Base-by-base conservation (phyloP, 1,140 invertebrate species). In the Eumeta japonica region DNA sequence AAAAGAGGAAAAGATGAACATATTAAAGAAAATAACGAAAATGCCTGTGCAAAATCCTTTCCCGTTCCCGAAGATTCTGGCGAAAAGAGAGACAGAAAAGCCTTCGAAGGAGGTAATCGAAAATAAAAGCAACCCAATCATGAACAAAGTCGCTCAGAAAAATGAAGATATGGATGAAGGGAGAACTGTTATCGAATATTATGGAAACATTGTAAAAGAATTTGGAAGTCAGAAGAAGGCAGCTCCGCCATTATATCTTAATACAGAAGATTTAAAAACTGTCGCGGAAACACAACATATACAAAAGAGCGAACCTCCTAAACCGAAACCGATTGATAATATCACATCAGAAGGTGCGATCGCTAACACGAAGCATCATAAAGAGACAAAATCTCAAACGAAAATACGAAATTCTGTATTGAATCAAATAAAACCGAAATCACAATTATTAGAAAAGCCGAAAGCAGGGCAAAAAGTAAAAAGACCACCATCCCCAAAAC, bases 191-290 rank as follows among this genome's bases (percentile, higher is more conserved):
- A 83, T 87, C 11, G 86, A 87, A 70, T 86, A 89, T 55, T 92
- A 92, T 45, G 85, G 85, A 12, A 87, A 88, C 56, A 83, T 92
- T 37, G 85, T 90, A 1, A 82, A 81, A 41, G 83, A 85, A 60
- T 83, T 83, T 35, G 80, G 81, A 17, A 67, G 56, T 40, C 64
- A 71, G 14, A 82, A 79, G 48, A 81, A 74, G 46, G 58, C 79
- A 3, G 55, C 64, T 5, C 66, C 71, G 5, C 78, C 77, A 2
- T 58, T 83, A 16, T 84, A 83, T 50, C 62, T 83, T 10, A 80
- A 81, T 48, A 81, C 79, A 10, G 82, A 84, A 37, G 81, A 84
- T 37, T 59, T 85, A 34, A 83, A 83, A 49, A 75, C 78, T 28
- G 79, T 79, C 2, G 80, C 81, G 2, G 78, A 74, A 44, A 53